phyloP scores from a whole-genome alignment of 2,888 invertebrate species.

The Lepidocyrtoides sp. region DNA sequence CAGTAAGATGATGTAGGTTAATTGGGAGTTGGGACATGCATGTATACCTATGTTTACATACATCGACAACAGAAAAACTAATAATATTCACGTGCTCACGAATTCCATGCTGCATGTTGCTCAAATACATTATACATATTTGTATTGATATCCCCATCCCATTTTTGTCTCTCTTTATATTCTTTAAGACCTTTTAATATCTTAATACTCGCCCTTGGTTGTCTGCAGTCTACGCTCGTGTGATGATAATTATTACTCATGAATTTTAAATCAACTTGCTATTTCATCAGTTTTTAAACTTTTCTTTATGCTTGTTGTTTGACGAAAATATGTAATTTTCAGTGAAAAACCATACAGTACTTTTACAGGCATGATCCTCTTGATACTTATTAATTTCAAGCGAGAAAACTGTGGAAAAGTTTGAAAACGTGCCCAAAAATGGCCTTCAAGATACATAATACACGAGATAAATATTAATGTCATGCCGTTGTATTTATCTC shows the following conservation, averaged over 20 bases:
- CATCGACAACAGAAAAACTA: background rate
- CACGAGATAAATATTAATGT: background rate
- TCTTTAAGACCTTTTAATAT: too few species aligned
- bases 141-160: too few species aligned
- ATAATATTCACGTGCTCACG: background rate
- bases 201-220: background rate
- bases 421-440: background rate
- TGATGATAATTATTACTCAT: slow-evolving; percentile 20
- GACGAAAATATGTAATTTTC: background rate
- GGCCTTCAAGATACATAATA: background rate
- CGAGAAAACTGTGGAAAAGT: background rate
- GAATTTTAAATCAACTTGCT: slow-evolving; percentile 38
- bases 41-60: background rate
- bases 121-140: too few species aligned
- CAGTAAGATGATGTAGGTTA: too few species aligned
- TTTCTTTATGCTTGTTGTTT: background rate
- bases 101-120: too few species aligned
- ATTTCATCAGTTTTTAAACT: background rate
- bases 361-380: background rate
- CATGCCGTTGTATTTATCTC: background rate
- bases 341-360: background rate
- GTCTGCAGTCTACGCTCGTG: background rate
- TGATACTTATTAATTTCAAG: background rate
- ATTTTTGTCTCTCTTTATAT: background rate
- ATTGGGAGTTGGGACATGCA: background rate